Base-by-base conservation (phyloP, 2,113 vertebrate genomes). In the Sialia sialis region DNA sequence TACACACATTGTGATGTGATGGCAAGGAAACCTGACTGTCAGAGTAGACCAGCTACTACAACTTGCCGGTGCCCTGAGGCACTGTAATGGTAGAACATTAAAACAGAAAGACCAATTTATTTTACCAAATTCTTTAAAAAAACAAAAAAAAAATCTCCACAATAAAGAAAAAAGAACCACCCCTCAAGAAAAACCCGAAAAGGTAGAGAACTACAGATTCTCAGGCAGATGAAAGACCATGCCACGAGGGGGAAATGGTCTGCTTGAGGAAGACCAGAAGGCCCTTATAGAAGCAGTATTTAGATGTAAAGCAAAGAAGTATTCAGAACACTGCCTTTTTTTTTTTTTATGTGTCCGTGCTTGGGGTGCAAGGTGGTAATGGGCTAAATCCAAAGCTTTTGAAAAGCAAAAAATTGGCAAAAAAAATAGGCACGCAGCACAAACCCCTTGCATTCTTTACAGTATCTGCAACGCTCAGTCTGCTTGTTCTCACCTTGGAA, bases 361-460 rank as follows among this genome's bases (percentile, higher is more conserved):
- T 11, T 46, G 6, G 2, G 8, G 1, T 39, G 34, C 0, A 2
- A 74, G 4, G 22, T 16, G 6, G 10, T 26, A 55, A 5, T 3
- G 6, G 39, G 13, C 8, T 63, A 72, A 68, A 84, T 16, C 6
- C 7, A 58, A 52, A 75, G 32, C 20, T 48, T 3, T 15, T 6
- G 22, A 27, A 43, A 68, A 39, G 7, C 3, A 59, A 78, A 60
- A 54, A 38, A 6, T 14, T 32, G 9, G 8, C 39, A 23, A 54
- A 48, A 54, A 48, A 80, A 29, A 3, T 4, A 44, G 13, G 5
- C 9, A n/a, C 5, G 22, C 4, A 17, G 12, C 9, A 14, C 6
- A 52, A 67, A 52, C 7, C 1, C 46, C 11, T 2, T n/a, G 15
- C 2, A 0, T 10, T 43, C 18, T 22, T 46, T 43, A 26, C 9